phyloP scores from a whole-genome alignment of 2,888 invertebrate species.

The Melangyna quadrimaculata region DNA sequence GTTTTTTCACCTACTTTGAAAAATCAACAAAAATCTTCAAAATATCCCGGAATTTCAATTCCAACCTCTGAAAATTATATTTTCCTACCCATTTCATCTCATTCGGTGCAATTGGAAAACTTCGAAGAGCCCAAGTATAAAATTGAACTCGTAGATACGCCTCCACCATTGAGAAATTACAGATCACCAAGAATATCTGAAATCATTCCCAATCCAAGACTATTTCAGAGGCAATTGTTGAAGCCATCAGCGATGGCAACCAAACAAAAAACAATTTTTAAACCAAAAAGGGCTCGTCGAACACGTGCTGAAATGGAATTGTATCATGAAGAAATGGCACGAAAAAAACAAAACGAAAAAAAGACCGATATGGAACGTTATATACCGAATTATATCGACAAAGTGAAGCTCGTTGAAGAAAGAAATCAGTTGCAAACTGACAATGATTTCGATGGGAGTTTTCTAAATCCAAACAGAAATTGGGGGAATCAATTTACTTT shows the following conservation, averaged over 20 bases:
- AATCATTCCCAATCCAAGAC: not conserved
- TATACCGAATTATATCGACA: not conserved
- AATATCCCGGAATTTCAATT: not conserved
- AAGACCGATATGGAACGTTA: conserved; percentile 6
- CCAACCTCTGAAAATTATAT: not conserved
- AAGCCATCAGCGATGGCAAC: not conserved
- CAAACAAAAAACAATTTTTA: not conserved
- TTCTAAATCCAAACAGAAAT: not conserved
- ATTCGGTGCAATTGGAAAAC: not conserved
- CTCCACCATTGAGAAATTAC: conserved; percentile 33
- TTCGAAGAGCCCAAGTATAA: conserved; percentile 23
- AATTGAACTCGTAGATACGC: conserved; percentile 47
- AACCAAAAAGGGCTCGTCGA: conserved; percentile 34
- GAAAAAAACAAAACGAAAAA: not conserved
- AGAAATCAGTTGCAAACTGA: not conserved
- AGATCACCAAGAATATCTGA: not conserved
- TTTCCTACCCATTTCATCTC: not conserved
- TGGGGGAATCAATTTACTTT: not conserved
- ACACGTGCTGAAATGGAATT: conserved; percentile 33
- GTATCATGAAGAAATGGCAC: conserved; percentile 22
- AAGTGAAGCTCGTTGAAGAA: not conserved
- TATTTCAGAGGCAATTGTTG: not conserved
- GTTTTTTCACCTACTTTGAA: not conserved
- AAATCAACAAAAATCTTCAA: not conserved
- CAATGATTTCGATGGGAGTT: not conserved